phyloP scores from a whole-genome alignment of 2,888 invertebrate species.

The Xestia ashworthii region DNA sequence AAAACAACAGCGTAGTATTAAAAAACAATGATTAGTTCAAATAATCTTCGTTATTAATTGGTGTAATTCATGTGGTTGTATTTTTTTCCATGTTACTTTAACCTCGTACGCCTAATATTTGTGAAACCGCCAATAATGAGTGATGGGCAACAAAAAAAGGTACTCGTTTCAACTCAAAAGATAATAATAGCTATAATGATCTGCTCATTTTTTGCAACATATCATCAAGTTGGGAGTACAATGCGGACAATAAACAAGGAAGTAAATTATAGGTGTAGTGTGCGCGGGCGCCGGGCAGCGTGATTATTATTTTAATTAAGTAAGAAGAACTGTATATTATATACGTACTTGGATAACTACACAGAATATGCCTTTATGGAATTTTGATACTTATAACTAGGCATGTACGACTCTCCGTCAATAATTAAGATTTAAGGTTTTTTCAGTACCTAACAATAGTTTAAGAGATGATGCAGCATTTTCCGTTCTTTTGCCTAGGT shows the following conservation, averaged over 20 bases:
- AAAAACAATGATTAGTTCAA: conserved; percentile 8
- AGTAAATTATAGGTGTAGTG: conserved; percentile 15
- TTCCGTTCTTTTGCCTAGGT: neutral
- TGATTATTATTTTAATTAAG: conserved; percentile 30
- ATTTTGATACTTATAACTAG: neutral
- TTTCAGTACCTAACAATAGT: neutral
- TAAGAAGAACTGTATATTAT: neutral
- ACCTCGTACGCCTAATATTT: conserved; percentile 1
- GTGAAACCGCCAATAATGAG: conserved; percentile 2
- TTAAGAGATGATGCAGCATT: neutral
- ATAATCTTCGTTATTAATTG: neutral
- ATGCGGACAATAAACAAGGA: conserved; percentile 22
- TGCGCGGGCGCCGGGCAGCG: conserved; percentile 25
- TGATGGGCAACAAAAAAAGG: conserved; percentile 22
- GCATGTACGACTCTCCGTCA: neutral
- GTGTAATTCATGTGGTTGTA: neutral
- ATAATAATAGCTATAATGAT: conserved; percentile 20
- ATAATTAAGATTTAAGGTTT: neutral
- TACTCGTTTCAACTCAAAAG: neutral
- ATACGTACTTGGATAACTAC: neutral
- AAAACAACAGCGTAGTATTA: neutral
- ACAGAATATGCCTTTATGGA: neutral
- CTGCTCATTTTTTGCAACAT: conserved; percentile 36
- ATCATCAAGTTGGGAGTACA: conserved; percentile 10
- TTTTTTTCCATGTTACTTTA: conserved; percentile 6